These are phyloP conservation scores for Danio kyathit DNA, from an alignment of 2,797 vertebrate genomes.

Conservation along the genomic window DNA sequence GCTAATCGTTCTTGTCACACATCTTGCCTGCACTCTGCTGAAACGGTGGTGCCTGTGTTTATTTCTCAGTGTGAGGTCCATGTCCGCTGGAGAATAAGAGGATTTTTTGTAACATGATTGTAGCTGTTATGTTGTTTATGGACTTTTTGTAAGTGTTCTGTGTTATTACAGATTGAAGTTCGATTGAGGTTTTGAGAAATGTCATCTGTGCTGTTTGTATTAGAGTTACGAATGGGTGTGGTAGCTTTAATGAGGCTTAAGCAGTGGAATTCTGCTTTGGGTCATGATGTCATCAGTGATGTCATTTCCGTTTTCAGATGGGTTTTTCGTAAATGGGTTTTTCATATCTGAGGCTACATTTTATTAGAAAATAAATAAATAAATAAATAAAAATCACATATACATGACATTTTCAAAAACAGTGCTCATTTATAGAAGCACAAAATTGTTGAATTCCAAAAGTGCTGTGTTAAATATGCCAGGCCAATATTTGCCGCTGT, in stretches of 20 bases:
- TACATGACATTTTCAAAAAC: too few relatives aligned
- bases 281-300: constrained; percentile 1
- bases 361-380: too few relatives aligned
- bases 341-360: not conserved
- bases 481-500: too few relatives aligned
- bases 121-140: constrained; percentile 57
- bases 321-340: not conserved
- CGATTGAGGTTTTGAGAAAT: constrained; percentile 56
- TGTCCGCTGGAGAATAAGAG: not conserved
- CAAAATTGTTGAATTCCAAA: too few relatives aligned
- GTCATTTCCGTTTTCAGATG: not conserved
- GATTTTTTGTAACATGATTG: not conserved
- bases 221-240: constrained; percentile 33
- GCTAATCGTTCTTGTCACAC: constrained; percentile 43
- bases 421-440: too few relatives aligned
- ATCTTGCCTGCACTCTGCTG: constrained; percentile 9
- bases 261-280: not conserved
- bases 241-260: not conserved
- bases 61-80: constrained; percentile 30
- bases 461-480: too few relatives aligned
- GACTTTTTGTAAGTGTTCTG: constrained; percentile 58
- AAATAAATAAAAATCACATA: too few relatives aligned
- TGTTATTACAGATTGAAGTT: not conserved
- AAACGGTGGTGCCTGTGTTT: not conserved
- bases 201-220: constrained; percentile 64